Evolutionary conservation across 2,797 vertebrate genomes (phyloP).

Genomic region (Anniella stebbinsi): DNA sequence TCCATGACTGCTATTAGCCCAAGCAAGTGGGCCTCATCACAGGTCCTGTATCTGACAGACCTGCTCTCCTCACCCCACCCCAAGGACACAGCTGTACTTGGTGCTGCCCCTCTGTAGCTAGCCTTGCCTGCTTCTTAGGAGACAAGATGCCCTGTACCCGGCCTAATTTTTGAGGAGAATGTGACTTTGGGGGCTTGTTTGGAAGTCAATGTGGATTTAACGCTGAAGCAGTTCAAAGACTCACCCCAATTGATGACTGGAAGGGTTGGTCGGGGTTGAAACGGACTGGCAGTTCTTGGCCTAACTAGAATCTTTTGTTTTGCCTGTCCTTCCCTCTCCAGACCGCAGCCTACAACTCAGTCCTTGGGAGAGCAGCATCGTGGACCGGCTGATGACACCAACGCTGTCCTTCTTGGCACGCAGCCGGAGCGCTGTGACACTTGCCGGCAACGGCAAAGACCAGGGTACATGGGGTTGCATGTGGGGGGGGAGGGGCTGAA

Average conservation of each 20-base stretch:
- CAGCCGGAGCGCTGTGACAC: constrained; percentile 94
- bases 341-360: constrained; percentile 91
- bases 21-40: too few relatives aligned
- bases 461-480: constrained; percentile 81
- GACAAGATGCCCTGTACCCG: neutral
- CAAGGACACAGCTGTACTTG: neutral
- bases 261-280: neutral
- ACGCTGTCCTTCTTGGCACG: constrained; percentile 95
- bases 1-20: neutral
- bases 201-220: neutral
- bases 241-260: neutral
- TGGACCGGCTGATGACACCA: constrained; percentile 96
- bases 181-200: neutral
- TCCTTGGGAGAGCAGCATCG: constrained; percentile 97
- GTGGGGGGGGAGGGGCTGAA: neutral
- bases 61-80: too few relatives aligned
- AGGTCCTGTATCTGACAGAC: neutral
- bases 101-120: neutral
- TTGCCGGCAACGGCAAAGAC: constrained; percentile 88
- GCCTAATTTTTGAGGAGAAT: neutral
- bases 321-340: constrained; percentile 71
- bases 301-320: neutral
- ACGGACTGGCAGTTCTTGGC: accelerated
- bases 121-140: neutral
- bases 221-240: neutral